Evolutionary conservation across 2,113 vertebrate genomes (phyloP), one percentile per base, ranked within the genome.

Genomic region (Parus major): DNA sequence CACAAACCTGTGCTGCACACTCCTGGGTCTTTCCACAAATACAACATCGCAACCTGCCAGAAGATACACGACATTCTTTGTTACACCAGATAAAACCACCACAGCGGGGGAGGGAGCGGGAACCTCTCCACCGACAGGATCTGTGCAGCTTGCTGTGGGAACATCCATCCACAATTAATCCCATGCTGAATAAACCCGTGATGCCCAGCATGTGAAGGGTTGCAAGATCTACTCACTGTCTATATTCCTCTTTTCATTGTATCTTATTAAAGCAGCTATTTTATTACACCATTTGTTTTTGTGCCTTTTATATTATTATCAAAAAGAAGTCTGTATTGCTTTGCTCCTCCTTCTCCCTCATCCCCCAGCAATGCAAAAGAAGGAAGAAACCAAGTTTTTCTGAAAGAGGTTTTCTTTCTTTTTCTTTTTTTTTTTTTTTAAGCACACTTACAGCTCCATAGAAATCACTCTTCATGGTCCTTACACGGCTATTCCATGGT

Each of bases 171-270:
- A 8, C 14, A 65, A 15, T 75, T 56, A 50, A 57, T 44, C n/a
- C 36, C 25, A 52, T n/a, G n/a, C 23, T 4, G 1, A 28, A 46
- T 33, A 35, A 78, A 84, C 7, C 18, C 0, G 0, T 1, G 0
- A 12, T 75, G 42, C 15, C 11, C 22, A 53, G 41, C 15, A 57
- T 35, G 10, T 50, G 35, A 78, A 86, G 7, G 4, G 46, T 12
- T 3, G 1, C 11, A 56, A 85, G 20, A 71, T 56, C 76, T 82
- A 86, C 6, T 53, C 4, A 3, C 28, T 82, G 15, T 23, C 46
- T 52, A 4, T 57, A 78, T 57, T 75, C 4, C 14, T 82, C 9
- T 66, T 94, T 57, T 70, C 29, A 70, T 36, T 79, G 27, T 16
- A 25, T 20, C 21, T 52, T 47, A 81, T 18, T 78, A 78, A 84